phyloP scores from a whole-genome alignment of 2,113 vertebrate species.

The Notarius lentiginosus region DNA sequence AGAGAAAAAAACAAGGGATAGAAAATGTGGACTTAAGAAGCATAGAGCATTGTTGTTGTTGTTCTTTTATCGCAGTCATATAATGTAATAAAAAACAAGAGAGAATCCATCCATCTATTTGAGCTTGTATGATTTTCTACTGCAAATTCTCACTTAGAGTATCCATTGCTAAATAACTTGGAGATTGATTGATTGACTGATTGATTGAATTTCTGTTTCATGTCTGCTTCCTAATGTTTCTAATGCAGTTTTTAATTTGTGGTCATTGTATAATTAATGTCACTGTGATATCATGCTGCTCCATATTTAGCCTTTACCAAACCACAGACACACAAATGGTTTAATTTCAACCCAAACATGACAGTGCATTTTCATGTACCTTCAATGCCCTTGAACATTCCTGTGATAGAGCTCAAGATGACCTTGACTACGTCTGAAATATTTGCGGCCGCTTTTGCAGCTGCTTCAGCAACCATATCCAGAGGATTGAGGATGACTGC shows the following conservation, averaged over 20 bases:
- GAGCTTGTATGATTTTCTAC: not conserved
- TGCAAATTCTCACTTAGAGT: not conserved
- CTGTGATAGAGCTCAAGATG: constrained; percentile 10
- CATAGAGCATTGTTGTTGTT: not conserved
- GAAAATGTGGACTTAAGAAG: not conserved
- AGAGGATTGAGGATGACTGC: constrained; percentile 16
- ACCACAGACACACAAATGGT: not conserved
- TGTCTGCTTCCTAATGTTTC: not conserved
- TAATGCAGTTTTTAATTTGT: not conserved
- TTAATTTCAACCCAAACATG: not conserved
- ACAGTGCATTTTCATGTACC: constrained; percentile 16
- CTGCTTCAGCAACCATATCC: constrained; percentile 29
- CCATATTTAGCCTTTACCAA: not conserved
- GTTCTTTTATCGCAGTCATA: not conserved
- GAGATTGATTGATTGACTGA: not conserved
- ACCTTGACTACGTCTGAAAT: constrained; percentile 16
- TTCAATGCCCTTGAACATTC: constrained; percentile 19
- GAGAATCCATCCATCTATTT: no score
- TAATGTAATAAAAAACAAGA: no score
- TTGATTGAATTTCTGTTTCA: not conserved
- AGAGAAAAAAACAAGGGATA: not conserved
- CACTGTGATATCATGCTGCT: not conserved
- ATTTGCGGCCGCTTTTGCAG: constrained; percentile 22
- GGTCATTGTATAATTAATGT: not conserved
- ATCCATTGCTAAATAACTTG: not conserved